Conservation (phyloP, 2,888 invertebrate species). For the Rhopalosiphum nymphaeae region DNA sequence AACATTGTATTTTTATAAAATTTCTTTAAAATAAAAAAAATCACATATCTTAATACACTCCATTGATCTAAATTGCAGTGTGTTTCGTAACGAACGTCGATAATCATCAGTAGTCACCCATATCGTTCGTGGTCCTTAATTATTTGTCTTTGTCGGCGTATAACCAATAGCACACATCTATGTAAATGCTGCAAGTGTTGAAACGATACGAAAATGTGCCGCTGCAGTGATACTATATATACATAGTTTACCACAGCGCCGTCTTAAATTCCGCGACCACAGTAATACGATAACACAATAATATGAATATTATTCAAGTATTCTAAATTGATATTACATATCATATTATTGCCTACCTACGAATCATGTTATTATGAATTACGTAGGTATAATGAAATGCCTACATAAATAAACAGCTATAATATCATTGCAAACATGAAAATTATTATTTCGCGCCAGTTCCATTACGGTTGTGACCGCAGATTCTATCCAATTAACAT, state of each 20-base stretch:
- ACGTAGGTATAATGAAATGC: not conserved
- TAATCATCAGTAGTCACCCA: not conserved
- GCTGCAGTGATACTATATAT: not conserved
- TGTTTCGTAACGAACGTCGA: not conserved
- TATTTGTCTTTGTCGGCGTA: not conserved
- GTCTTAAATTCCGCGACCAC: not conserved
- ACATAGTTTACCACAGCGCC: not conserved
- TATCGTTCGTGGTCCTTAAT: not conserved
- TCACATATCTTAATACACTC: no score
- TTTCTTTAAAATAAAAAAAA: not conserved
- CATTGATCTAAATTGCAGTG: not conserved
- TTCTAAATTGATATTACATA: not conserved
- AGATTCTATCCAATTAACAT: constrained; percentile 36
- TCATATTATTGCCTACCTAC: not conserved
- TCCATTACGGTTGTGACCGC: constrained; percentile 23
- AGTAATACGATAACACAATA: not conserved
- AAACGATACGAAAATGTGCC: not conserved
- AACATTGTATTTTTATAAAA: not conserved
- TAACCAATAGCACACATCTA: not conserved
- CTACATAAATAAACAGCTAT: not conserved
- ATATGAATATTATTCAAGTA: not conserved
- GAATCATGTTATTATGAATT: not conserved
- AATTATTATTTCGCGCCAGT: not conserved
- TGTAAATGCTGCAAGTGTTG: not conserved
- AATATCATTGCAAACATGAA: not conserved